These are phyloP conservation scores for Pygathrix nemaeus DNA, from an alignment of 2,113 vertebrate species.

Conservation along the genomic window DNA sequence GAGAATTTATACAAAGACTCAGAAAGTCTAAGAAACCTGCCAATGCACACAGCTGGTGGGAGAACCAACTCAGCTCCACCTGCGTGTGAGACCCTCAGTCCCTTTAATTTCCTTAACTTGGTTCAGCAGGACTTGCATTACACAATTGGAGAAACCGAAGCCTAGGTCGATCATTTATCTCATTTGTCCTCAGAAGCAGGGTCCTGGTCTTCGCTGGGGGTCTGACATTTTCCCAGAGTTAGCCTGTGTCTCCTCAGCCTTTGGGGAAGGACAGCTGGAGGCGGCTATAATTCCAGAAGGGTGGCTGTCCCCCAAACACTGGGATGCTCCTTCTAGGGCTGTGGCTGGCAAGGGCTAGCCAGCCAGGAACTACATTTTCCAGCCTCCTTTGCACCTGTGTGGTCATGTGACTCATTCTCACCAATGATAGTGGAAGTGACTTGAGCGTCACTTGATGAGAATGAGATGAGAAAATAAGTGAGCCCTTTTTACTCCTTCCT, in stretches of 20 bases:
- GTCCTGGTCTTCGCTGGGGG: neutral
- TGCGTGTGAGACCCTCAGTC: neutral
- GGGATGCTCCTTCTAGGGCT: neutral
- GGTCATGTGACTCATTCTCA: neutral
- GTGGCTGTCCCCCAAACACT: neutral
- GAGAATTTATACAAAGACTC: neutral
- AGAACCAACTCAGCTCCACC: neutral
- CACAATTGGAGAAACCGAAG: neutral
- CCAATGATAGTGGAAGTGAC: neutral
- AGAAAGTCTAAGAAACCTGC: too few species aligned
- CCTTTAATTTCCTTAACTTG: neutral
- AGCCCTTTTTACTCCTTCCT: neutral
- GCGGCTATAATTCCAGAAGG: neutral
- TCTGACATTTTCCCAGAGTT: neutral
- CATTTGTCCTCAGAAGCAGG: neutral
- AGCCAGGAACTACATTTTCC: neutral
- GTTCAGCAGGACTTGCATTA: too few species aligned
- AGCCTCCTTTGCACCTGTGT: neutral
- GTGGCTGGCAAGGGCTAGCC: neutral
- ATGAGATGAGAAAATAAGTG: neutral
- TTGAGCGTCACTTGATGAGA: neutral
- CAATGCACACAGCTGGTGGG: rapidly evolving
- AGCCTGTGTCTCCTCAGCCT: neutral
- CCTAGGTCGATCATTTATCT: neutral
- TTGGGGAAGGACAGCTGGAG: neutral